Conservation (phyloP, 2,888 invertebrate species). For the Macropis europaea region DNA sequence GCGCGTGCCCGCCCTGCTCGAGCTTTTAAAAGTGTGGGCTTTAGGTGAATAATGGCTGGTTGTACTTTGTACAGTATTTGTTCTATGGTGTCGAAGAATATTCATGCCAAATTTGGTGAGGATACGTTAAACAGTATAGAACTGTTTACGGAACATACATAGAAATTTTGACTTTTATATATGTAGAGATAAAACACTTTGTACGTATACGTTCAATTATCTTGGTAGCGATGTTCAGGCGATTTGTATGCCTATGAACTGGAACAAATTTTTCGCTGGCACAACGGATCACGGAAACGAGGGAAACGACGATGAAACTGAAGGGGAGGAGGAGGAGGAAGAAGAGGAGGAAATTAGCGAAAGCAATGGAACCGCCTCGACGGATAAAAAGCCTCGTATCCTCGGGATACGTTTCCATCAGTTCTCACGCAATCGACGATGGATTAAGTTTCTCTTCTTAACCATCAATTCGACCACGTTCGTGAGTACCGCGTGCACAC, state of each 20-base stretch:
- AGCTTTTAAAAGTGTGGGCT: no score
- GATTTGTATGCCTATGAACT: constrained; percentile 14
- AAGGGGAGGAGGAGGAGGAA: constrained; percentile 57
- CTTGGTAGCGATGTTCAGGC: neutral
- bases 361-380: constrained; percentile 56
- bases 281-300: neutral
- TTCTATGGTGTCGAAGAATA: no score
- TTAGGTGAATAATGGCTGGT: no score
- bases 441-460: constrained; percentile 61
- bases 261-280: constrained; percentile 34
- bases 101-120: no score
- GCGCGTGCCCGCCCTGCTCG: no score
- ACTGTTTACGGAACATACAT: no score
- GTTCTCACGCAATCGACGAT: constrained; percentile 58
- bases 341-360: constrained; percentile 50
- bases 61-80: no score
- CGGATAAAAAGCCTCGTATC: constrained; percentile 53
- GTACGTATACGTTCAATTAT: constrained; percentile 4
- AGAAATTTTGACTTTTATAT: no score
- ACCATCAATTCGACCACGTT: constrained; percentile 59
- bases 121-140: no score
- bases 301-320: constrained; percentile 49
- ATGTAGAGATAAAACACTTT: no score
- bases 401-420: constrained; percentile 55
- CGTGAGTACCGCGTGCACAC: constrained; percentile 54